These are phyloP conservation scores for Megaceryle torquata DNA, from an alignment of 2,113 vertebrate genomes.

Conservation along the genomic window DNA sequence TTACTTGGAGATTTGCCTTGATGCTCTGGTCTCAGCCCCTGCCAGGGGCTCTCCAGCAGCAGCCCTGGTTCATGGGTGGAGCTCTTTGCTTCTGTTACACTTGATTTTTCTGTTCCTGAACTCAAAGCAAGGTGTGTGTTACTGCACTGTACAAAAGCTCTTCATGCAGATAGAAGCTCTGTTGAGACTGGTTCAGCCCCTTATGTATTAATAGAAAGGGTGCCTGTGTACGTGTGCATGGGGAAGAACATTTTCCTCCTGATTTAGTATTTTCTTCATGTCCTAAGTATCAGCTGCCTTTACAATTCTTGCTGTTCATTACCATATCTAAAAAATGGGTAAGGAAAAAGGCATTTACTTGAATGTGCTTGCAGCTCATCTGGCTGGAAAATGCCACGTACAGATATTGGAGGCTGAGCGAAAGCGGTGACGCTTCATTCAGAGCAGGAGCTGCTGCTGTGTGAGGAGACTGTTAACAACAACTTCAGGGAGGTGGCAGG, in stretches of 20 bases:
- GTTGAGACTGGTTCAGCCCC: not conserved
- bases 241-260: not conserved
- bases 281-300: not conserved
- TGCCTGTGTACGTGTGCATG: accelerated
- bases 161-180: accelerated
- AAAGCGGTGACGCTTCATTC: not conserved
- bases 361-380: not conserved
- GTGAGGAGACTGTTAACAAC: not conserved
- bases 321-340: not conserved
- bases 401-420: not conserved
- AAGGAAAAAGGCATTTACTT: not conserved
- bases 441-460: not conserved
- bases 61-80: accelerated
- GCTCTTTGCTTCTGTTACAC: not conserved
- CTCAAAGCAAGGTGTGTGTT: not conserved
- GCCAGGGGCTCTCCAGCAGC: not conserved
- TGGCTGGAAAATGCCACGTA: not conserved
- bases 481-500: not conserved
- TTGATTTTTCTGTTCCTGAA: not conserved
- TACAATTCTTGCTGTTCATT: not conserved
- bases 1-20: not conserved
- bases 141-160: accelerated
- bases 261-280: not conserved
- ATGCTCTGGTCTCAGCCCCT: not conserved
- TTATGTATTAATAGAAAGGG: accelerated